phyloP scores from a whole-genome alignment of 2,113 vertebrate genomes.

The Glaucomys volans region DNA sequence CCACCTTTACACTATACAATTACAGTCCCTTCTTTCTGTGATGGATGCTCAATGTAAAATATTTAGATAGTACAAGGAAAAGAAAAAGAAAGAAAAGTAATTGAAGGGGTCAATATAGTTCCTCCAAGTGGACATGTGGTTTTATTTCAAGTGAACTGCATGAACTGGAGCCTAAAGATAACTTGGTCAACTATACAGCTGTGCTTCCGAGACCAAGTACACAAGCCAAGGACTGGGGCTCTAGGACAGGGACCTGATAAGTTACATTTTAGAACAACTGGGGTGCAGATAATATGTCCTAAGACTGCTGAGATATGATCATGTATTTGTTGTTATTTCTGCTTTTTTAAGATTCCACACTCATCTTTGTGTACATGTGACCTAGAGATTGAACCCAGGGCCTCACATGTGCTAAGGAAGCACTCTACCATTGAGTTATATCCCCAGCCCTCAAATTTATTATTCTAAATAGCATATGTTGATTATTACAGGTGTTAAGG shows the following conservation, averaged over 20 bases:
- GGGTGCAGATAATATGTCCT: neutral
- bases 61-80: neutral
- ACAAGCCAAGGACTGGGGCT: neutral
- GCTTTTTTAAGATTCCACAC: neutral
- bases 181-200: neutral
- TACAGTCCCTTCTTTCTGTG: conserved; percentile 28
- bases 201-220: neutral
- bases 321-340: neutral
- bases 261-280: neutral
- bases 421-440: neutral
- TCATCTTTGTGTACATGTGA: neutral
- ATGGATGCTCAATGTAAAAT: neutral
- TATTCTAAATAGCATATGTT: neutral
- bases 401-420: neutral
- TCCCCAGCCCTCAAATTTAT: neutral
- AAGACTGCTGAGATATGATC: neutral
- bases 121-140: neutral
- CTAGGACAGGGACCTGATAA: neutral
- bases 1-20: neutral
- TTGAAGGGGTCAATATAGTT: neutral
- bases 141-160: neutral
- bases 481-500: neutral
- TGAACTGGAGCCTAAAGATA: neutral
- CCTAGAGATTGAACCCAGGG: neutral
- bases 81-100: neutral